A percentile compares a stretch with the other conserved stretches of the same genome.
These are phyloP conservation scores for Rattus norvegicus DNA, from an alignment of 2,113 vertebrate genomes.

Conservation along the genomic window DNA sequence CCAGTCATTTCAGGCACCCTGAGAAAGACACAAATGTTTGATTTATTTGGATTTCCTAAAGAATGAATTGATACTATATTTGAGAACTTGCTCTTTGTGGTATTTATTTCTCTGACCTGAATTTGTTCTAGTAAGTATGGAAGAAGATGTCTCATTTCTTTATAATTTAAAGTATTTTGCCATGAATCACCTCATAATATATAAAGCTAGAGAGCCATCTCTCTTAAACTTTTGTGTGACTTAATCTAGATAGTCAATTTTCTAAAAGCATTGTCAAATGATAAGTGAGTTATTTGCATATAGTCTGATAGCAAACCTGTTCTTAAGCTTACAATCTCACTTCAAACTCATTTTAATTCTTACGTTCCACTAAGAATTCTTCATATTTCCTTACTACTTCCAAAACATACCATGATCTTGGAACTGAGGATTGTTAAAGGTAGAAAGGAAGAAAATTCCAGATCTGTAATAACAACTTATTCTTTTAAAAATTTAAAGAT, in stretches of 20 bases:
- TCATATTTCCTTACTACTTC: slow-evolving; percentile 51
- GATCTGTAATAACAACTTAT: slow-evolving; percentile 31
- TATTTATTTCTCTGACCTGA: slow-evolving; percentile 65
- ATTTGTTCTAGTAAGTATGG: slow-evolving; percentile 52
- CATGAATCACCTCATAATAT: slow-evolving; percentile 29
- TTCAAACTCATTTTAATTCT: slow-evolving; percentile 61
- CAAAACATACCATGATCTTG: slow-evolving; percentile 38
- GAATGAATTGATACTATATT: slow-evolving; percentile 63
- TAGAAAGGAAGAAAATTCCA: slow-evolving; percentile 33
- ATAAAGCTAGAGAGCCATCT: slow-evolving; percentile 30
- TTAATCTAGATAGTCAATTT: slow-evolving; percentile 55
- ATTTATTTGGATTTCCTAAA: slow-evolving; percentile 15
- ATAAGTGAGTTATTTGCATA: slow-evolving; percentile 32
- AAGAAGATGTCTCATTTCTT: slow-evolving; percentile 47
- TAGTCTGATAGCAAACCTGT: slow-evolving; percentile 38
- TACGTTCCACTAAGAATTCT: slow-evolving; percentile 38
- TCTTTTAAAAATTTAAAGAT: not conserved
- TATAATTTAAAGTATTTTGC: slow-evolving; percentile 52
- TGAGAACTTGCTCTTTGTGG: slow-evolving; percentile 52
- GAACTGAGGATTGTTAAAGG: slow-evolving; percentile 49
- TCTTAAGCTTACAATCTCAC: slow-evolving; percentile 55
- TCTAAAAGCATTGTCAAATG: slow-evolving; percentile 50
- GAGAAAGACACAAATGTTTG: slow-evolving; percentile 27
- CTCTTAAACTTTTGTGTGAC: slow-evolving; percentile 44
- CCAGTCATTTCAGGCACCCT: not conserved